Percentiles rank a stretch among this genome's conserved stretches.
Evolutionary conservation across 2,888 invertebrate species (phyloP).

Genomic region (Ormyrus rosae): DNA sequence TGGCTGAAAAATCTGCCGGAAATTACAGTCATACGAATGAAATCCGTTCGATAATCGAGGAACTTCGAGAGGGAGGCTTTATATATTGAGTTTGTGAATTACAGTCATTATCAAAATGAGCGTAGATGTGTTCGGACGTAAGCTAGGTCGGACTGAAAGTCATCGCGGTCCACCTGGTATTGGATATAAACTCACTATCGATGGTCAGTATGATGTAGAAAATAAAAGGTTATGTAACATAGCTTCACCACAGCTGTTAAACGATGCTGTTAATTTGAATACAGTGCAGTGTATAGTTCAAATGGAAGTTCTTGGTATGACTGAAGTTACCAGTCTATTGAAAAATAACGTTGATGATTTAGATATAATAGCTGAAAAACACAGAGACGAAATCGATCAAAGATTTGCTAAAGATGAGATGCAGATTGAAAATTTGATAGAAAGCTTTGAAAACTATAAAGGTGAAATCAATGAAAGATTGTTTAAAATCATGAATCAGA

Average conservation of each 20-base stretch:
- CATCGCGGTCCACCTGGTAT: neutral
- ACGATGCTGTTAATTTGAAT: neutral
- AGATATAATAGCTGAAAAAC: neutral
- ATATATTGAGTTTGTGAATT: too few species aligned
- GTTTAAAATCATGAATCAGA: too few species aligned
- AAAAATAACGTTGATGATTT: too few species aligned
- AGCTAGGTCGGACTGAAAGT: neutral
- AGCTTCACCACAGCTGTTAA: neutral
- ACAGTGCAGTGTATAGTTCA: neutral
- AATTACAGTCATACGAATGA: too few species aligned
- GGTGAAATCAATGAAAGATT: too few species aligned
- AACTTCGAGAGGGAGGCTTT: too few species aligned
- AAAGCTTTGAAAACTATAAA: too few species aligned
- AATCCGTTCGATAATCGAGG: too few species aligned
- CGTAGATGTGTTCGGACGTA: conserved; percentile 4
- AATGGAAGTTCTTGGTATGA: neutral
- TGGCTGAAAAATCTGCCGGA: too few species aligned
- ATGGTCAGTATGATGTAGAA: conserved; percentile 5
- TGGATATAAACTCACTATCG: conserved; percentile 2
- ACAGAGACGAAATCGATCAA: neutral
- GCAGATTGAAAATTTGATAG: neutral
- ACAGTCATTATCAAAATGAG: too few species aligned
- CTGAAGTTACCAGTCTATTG: too few species aligned
- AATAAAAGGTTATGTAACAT: conserved; percentile 2
- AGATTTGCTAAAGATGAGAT: neutral